phyloP scores from a whole-genome alignment of 92 coral and sea anemone species.

The Palythoa grandis region DNA sequence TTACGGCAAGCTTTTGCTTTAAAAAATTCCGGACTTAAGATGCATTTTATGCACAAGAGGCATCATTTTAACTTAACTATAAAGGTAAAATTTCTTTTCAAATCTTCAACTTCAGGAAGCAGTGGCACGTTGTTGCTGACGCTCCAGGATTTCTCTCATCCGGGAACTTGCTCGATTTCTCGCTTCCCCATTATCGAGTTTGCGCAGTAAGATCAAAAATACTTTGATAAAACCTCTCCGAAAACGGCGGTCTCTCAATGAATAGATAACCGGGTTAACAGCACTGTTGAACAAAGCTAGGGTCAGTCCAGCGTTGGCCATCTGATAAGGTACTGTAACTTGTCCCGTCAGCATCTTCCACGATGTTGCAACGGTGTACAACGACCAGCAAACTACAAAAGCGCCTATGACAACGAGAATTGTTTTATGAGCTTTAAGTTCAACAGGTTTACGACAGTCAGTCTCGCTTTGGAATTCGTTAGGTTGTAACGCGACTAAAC shows the following conservation, averaged over 20 bases:
- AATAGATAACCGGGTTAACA: constrained; percentile 57
- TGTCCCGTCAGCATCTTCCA: constrained; percentile 50
- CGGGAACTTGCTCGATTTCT: constrained; percentile 42
- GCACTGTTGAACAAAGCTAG: constrained; percentile 53
- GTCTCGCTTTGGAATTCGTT: not conserved
- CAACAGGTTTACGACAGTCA: constrained; percentile 2
- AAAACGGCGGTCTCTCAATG: constrained; percentile 66
- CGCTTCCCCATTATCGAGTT: constrained; percentile 1
- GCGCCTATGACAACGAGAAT: constrained; percentile 59
- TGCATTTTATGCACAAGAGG: no score
- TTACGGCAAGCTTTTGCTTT: no score
- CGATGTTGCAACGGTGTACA: constrained; percentile 51
- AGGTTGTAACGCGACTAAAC: constrained; percentile 32
- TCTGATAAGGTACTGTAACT: constrained; percentile 53
- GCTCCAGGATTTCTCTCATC: constrained; percentile 30
- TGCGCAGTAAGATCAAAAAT: constrained; percentile 43
- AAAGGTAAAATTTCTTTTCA: no score
- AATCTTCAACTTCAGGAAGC: not conserved
- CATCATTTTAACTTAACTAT: no score
- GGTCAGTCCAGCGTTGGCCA: constrained; percentile 61
- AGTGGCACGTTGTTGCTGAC: not conserved
- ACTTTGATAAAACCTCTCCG: constrained; percentile 59
- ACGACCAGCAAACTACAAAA: constrained; percentile 55
- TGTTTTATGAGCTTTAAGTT: constrained; percentile 68
- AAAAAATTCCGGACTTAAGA: no score